Conservation (phyloP, 2,797 vertebrate species). For the Xenentodon cancila region DNA sequence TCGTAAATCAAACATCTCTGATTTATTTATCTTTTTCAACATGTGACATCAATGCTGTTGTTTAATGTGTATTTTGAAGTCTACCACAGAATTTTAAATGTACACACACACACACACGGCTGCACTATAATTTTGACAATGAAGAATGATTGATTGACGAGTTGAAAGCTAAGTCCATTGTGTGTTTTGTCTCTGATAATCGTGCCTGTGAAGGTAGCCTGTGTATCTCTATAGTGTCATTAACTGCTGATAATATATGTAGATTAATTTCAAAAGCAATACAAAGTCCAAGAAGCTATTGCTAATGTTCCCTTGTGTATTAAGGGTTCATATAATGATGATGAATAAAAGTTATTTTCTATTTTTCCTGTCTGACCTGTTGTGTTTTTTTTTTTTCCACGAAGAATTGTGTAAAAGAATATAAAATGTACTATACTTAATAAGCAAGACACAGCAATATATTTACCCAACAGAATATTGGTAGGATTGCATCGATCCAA, state of each 20-base stretch:
- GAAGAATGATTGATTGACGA: conserved; percentile 31
- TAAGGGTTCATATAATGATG: conserved; percentile 64
- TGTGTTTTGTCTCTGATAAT: conserved; percentile 45
- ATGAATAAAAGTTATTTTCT: conserved; percentile 81
- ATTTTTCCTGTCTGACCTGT: conserved; percentile 56
- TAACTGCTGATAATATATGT: conserved; percentile 44
- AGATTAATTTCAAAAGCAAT: conserved; percentile 68
- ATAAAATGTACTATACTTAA: too few relatives aligned
- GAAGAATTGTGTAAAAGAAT: not conserved
- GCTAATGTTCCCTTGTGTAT: conserved; percentile 65
- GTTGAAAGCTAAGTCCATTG: conserved; percentile 2
- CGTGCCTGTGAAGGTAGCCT: conserved; percentile 50
- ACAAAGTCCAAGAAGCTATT: conserved; percentile 44
- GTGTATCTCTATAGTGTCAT: conserved; percentile 44
- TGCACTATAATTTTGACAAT: conserved; percentile 14
- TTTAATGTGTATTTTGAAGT: conserved; percentile 29
- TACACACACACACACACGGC: conserved; percentile 3
- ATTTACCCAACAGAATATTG: too few relatives aligned
- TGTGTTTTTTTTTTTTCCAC: conserved; percentile 2
- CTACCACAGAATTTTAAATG: conserved; percentile 19
- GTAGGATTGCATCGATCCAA: too few relatives aligned
- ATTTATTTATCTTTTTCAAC: conserved; percentile 58
- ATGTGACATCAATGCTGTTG: conserved; percentile 42
- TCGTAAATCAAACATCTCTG: conserved; percentile 46
- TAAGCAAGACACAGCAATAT: too few relatives aligned